Percentiles rank a stretch among this genome's conserved stretches.
phyloP scores from a whole-genome alignment of 2,113 vertebrate species.

The Phoenicopterus ruber region DNA sequence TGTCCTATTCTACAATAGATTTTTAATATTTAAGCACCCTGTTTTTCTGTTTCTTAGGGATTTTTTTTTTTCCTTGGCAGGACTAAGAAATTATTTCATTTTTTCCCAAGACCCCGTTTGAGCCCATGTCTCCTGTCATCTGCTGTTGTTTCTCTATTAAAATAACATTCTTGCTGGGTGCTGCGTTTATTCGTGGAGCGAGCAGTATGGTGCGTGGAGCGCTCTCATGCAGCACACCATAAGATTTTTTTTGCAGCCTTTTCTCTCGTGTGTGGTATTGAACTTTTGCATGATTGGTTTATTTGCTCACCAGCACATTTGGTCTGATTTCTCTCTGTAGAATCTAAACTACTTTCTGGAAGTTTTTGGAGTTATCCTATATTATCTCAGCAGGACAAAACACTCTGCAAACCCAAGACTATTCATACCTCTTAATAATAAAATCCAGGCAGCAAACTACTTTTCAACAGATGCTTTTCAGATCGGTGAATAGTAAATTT shows the following conservation, averaged over 20 bases:
- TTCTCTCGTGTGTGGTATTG: not conserved
- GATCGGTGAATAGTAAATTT: not conserved
- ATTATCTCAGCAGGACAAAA: not conserved
- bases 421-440: not conserved
- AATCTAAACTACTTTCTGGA: not conserved
- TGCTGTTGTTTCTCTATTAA: not conserved
- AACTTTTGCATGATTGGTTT: not conserved
- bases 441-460: not conserved
- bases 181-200: not conserved
- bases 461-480: not conserved
- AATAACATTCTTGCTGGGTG: not conserved
- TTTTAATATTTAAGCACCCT: not conserved
- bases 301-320: not conserved
- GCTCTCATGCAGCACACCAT: not conserved
- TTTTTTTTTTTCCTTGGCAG: not conserved
- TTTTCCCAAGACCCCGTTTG: not conserved
- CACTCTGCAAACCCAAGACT: not conserved
- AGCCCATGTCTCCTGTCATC: not conserved
- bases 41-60: not conserved
- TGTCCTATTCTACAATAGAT: not conserved
- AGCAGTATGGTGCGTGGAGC: not conserved
- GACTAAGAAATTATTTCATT: not conserved
- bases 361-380: not conserved
- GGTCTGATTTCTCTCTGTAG: not conserved
- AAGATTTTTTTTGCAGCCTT: not conserved